Base-by-base conservation (phyloP, 2,113 vertebrate genomes). In the Sturnira hondurensis region DNA sequence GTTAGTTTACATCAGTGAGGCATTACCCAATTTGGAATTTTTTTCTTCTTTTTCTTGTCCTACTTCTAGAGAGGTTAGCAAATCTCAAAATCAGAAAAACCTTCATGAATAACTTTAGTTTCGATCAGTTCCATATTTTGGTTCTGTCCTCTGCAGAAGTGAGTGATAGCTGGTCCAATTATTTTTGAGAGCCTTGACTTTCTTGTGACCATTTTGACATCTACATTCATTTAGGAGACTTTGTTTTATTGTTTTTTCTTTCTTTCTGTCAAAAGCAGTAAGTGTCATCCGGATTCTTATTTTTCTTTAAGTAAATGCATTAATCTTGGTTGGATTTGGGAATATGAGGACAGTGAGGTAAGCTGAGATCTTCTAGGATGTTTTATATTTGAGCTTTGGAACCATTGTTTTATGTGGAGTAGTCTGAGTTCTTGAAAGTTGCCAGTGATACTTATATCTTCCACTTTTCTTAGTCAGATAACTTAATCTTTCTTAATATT, bases 311-410 rank as follows among this genome's bases (percentile, higher is more conserved):
- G 52, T 92, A 80, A 78, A 47, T 50, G 12, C 36, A 63, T 58
- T 80, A 41, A 65, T 87, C 1, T 89, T 86, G 22, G 4, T 74
- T 65, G 26, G n/a, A 41, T 92, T 47, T 92, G 52, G 85, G 58
- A 89, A 43, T 74, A 31, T 89, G 83, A 61, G 17, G 28, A 47
- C 0, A 83, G 22, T 78, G 11, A 94, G 41, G 26, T 63, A 82
- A 65, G 33, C 45, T 78, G 78, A 81, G 82, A 68, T 43, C 20
- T 71, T 78, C 38, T 68, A 41, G 45, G 36, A 52, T 84, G 8
- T 92, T 95, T 97, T 61, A 78, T 14, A 70, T 86, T 80, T 96
- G 31, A 58, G 20, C 10, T 54, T 96, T 28, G 7, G 80, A 92
- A 61, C 4, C 47, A 74, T 58, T 81, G 41, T 78, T 96, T 92